Base-by-base conservation (phyloP, 2,113 vertebrate genomes). In the Mixornis gularis region DNA sequence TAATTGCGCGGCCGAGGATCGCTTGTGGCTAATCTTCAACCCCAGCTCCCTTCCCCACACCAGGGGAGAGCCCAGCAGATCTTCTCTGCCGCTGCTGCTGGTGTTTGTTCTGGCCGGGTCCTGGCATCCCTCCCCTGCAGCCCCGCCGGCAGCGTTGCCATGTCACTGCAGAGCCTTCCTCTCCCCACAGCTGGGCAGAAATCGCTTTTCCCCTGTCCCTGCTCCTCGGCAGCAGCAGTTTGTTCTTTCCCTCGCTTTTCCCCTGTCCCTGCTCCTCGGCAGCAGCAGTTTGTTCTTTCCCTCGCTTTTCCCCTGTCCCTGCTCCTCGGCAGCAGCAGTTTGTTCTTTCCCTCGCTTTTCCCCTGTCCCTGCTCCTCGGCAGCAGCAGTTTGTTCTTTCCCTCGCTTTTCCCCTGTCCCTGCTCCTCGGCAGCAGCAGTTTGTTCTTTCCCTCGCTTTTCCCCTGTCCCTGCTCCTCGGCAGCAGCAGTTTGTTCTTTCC, bases 141-240 rank as follows among this genome's bases (percentile, higher is more conserved):
- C 78, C 46, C 9, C 1, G 40, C 84, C 7, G 34, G 60, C 59
- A 52, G 88, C 63, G 30, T 76, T 89, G 93, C 92, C 63, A 3
- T 53, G 85, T 10, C 52, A 30, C 89, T 20, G 71, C 29, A 40
- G 79, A 87, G 65, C 90, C 64, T 92, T 43, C 76, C 85, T 32
- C 85, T 73, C 34, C 12, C 59, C 66, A 1, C 93, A 83, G 58
- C 55, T 22, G 40, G 82, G 94, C 85, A 91, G 56, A 63, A 69
- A 49, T 60, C 74, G 0, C 81, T 56, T 62, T 40, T 86, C 70
- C 87, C 86, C 84, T 60, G 56, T 13, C 74, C 0, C 91, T 83
- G 77, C 90, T 92, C 71, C 70, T 85, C 63, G 11, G 86, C 89
- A 78, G 71, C 85, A 86, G 79, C 71, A 40, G 49, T 93, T 96